These are phyloP conservation scores for Cephalopterus ornatus DNA, from an alignment of 2,113 vertebrate species.

Conservation along the genomic window DNA sequence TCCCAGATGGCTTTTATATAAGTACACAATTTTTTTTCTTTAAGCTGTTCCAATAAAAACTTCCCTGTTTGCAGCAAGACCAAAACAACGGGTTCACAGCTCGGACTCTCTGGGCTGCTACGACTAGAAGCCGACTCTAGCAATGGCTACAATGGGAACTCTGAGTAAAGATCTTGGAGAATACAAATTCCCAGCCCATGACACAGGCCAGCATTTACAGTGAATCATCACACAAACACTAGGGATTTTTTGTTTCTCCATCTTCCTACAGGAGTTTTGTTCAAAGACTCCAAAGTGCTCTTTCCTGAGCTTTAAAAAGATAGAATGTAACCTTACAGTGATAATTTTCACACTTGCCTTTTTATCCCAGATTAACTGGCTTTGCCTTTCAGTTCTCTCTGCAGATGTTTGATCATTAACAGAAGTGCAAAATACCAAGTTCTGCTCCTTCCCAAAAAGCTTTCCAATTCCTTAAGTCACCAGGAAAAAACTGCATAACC, in stretches of 20 bases:
- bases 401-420: background rate
- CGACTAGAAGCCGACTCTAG: background rate
- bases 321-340: fast-evolving
- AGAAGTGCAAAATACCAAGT: background rate
- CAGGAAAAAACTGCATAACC: background rate
- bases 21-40: background rate
- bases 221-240: background rate
- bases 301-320: background rate
- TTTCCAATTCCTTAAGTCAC: background rate
- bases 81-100: slow-evolving; percentile 27
- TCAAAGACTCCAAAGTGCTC: background rate
- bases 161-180: background rate
- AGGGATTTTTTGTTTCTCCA: background rate
- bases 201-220: background rate
- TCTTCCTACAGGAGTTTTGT: background rate
- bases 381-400: background rate
- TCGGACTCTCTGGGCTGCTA: background rate
- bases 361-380: background rate
- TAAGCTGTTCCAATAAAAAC: slow-evolving; percentile 21
- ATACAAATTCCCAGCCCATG: background rate
- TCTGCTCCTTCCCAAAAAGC: background rate
- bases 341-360: background rate
- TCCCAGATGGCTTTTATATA: background rate
- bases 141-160: background rate
- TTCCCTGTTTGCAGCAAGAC: slow-evolving; percentile 2